phyloP scores from a whole-genome alignment of 2,113 vertebrate species.

The Aleadryas rufinucha region DNA sequence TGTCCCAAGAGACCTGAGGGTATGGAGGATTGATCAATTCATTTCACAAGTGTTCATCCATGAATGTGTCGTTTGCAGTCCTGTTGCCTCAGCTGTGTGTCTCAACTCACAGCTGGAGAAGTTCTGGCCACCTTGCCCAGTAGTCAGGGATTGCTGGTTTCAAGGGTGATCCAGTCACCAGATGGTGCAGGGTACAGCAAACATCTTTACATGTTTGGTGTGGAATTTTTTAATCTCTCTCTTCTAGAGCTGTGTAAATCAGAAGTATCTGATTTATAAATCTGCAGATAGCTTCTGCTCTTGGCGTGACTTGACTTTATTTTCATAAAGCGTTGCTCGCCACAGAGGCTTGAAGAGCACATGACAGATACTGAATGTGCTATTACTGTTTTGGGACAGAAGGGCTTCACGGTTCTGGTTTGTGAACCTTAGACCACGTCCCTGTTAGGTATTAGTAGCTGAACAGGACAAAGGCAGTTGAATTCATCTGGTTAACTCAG shows the following conservation, averaged over 20 bases:
- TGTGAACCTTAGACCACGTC: not conserved
- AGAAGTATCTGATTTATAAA: constrained; percentile 10
- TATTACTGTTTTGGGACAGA: not conserved
- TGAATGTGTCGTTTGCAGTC: not conserved
- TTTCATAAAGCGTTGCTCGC: not conserved
- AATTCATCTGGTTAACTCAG: not conserved
- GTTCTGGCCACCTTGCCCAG: not conserved
- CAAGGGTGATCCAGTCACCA: not conserved
- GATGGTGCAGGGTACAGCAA: not conserved
- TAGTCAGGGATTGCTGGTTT: not conserved
- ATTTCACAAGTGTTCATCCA: not conserved
- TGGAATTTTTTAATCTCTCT: not conserved
- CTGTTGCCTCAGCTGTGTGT: not conserved
- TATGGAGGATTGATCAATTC: accelerated
- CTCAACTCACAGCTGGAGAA: not conserved
- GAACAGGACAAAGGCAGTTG: not conserved
- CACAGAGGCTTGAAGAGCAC: not conserved
- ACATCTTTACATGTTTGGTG: not conserved
- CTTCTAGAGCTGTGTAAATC: not conserved
- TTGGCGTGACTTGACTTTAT: not conserved
- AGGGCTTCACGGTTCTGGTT: not conserved
- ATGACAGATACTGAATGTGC: not conserved
- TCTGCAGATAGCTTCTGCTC: not conserved
- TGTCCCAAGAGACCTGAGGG: not conserved
- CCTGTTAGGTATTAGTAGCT: not conserved